A percentile compares a stretch with the other conserved stretches of the same genome.
Evolutionary conservation across 2,113 vertebrate genomes (phyloP).

Genomic region (Xenopus tropicalis): UCB_Xtro_10.0 CM004444.2:163805501-163806000

Average conservation of each 20-base stretch:
- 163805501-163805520: background rate
- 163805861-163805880: too few species aligned
- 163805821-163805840: too few species aligned
- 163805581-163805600: constrained; percentile 20
- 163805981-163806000: background rate
- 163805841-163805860: too few species aligned
- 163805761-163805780: too few species aligned
- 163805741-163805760: too few species aligned
- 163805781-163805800: too few species aligned
- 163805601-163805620: constrained; percentile 26
- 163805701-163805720: background rate
- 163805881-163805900: too few species aligned
- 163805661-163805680: constrained; percentile 18
- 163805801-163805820: too few species aligned
- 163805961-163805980: background rate
- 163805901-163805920: too few species aligned
- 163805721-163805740: background rate
- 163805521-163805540: background rate
- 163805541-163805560: constrained; percentile 2
- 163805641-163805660: constrained; percentile 25
- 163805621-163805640: constrained; percentile 9
- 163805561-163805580: constrained; percentile 1
- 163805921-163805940: background rate
- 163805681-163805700: background rate
- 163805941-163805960: background rate